Conservation (phyloP, 2,888 invertebrate species). For the Limnephilus lunatus region DNA sequence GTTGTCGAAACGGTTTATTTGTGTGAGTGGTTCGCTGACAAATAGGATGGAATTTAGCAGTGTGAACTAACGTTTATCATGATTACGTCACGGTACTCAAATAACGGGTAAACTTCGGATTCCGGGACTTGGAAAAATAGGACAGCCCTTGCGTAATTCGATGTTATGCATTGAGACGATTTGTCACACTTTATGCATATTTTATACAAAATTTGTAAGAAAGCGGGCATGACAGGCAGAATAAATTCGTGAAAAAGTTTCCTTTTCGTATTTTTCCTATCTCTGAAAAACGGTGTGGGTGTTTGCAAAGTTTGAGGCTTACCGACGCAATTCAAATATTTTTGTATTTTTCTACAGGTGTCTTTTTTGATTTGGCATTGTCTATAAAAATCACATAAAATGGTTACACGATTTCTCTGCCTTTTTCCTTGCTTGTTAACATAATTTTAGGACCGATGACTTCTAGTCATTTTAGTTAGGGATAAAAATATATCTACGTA, state of each 20-base stretch:
- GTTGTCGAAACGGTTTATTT: conserved; percentile 58
- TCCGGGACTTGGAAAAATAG: conserved; percentile 38
- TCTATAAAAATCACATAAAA: background rate
- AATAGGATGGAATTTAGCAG: conserved; percentile 58
- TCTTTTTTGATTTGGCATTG: background rate
- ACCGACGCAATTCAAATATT: background rate
- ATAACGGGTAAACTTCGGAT: conserved; percentile 47
- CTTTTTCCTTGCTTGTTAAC: background rate
- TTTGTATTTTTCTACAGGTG: background rate
- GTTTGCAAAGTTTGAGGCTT: background rate
- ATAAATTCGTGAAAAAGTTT: background rate
- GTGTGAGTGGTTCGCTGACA: conserved; percentile 59
- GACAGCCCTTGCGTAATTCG: conserved; percentile 31
- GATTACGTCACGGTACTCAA: conserved; percentile 49
- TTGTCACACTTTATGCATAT: conserved; percentile 10
- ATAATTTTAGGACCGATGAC: background rate
- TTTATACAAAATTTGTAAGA: conserved; percentile 18
- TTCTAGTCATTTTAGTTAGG: background rate
- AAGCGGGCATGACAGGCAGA: background rate
- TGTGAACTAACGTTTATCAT: conserved; percentile 54
- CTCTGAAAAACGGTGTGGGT: background rate
- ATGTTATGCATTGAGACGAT: background rate
- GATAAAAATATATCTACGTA: background rate
- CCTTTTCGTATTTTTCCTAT: background rate
- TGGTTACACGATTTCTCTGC: too few species aligned